Conservation (phyloP, 2,797 vertebrate genomes). For the Tapera naevia region DNA sequence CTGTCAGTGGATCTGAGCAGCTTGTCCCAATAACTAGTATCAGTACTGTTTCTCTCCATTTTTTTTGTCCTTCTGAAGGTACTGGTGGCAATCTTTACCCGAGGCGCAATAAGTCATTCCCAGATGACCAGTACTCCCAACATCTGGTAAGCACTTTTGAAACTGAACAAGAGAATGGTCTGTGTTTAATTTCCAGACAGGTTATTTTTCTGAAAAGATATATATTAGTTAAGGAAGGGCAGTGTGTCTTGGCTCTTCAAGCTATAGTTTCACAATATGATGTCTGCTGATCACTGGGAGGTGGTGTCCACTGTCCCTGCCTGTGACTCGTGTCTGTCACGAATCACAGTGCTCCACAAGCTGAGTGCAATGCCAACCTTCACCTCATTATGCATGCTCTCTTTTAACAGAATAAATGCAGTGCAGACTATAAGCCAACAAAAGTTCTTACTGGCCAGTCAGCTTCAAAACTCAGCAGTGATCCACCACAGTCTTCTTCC, state of each 20-base stretch:
- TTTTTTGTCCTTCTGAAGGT: background rate
- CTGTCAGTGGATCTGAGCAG: background rate
- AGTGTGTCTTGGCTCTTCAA: background rate
- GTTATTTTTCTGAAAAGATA: background rate
- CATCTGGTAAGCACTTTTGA: conserved; percentile 73
- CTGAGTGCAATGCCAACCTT: background rate
- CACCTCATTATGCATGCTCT: background rate
- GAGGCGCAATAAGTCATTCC: conserved; percentile 78
- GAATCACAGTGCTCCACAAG: background rate
- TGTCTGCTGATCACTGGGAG: background rate
- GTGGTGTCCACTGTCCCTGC: background rate
- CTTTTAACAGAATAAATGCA: conserved; percentile 34
- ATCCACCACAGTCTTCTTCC: background rate
- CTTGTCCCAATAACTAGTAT: background rate
- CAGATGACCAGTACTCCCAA: conserved; percentile 68
- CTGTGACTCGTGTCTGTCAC: background rate
- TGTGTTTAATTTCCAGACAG: background rate
- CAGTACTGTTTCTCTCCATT: background rate
- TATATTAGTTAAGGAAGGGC: background rate
- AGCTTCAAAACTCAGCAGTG: background rate
- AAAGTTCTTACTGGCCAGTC: background rate
- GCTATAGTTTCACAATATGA: background rate
- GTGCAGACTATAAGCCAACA: background rate
- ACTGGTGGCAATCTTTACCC: conserved; percentile 56
- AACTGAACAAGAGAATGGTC: background rate